Percentiles rank a stretch among this genome's conserved stretches.
Conservation (phyloP, 2,888 invertebrate species). For the Amblyjoppa fuscipennis region DNA sequence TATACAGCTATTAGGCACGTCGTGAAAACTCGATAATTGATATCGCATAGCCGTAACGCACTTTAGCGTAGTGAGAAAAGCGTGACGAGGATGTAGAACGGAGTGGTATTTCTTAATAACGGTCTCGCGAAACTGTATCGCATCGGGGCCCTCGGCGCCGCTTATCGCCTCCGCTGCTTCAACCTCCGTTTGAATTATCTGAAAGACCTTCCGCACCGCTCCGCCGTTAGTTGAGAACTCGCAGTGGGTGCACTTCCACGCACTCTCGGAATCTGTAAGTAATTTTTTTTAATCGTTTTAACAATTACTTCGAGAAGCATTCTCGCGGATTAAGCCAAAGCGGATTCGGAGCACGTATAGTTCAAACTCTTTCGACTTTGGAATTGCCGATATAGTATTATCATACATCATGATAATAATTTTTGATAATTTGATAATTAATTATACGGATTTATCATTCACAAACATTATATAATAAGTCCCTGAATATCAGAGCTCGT, state of each 20-base stretch:
- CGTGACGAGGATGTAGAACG: constrained; percentile 92
- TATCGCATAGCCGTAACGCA: constrained; percentile 62
- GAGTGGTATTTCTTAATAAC: constrained; percentile 88
- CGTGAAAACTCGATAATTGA: constrained; percentile 46
- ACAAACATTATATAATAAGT: too few species aligned
- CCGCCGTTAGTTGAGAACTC: constrained; percentile 88
- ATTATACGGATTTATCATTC: too few species aligned
- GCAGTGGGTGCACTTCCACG: constrained; percentile 91
- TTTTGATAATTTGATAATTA: too few species aligned
- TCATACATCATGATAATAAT: too few species aligned
- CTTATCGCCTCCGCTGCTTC: constrained; percentile 88
- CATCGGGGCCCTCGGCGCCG: constrained; percentile 86
- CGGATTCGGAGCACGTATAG: too few species aligned
- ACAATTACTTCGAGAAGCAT: neutral
- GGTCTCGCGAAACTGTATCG: constrained; percentile 89
- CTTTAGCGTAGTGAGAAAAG: constrained; percentile 89
- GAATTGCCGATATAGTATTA: too few species aligned
- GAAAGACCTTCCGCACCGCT: constrained; percentile 88
- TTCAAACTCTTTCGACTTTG: too few species aligned
- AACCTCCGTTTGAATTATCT: constrained; percentile 89
- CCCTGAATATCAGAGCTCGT: too few species aligned
- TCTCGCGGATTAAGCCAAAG: too few species aligned
- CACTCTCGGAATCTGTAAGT: constrained; percentile 86
- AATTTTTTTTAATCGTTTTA: neutral
- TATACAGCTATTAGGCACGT: neutral